Conservation (phyloP, 2,888 invertebrate genomes). For the Coleophora flavipennella region DNA sequence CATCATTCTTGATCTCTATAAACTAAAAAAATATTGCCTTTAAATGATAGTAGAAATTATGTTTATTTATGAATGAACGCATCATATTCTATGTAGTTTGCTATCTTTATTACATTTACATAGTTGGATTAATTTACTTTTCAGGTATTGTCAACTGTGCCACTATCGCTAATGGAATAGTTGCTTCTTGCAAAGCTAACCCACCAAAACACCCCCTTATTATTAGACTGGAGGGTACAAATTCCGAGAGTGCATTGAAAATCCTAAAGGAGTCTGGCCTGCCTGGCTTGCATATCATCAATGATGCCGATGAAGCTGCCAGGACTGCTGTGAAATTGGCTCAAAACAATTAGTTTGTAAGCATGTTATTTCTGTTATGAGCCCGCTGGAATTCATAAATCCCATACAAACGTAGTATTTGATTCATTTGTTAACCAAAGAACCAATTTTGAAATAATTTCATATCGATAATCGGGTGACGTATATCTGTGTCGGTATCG, state of each 20-base stretch:
- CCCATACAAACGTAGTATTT: no score
- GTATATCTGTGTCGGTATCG: no score
- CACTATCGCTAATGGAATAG: slow-evolving; percentile 96
- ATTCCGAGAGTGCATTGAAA: slow-evolving; percentile 86
- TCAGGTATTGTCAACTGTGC: slow-evolving; percentile 97
- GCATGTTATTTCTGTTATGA: no score
- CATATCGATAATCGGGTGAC: no score
- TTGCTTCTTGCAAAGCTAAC: slow-evolving; percentile 87
- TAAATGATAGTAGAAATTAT: no score
- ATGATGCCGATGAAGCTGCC: slow-evolving; percentile 94
- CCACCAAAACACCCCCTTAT: slow-evolving; percentile 90
- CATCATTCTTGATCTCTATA: no score
- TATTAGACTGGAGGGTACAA: slow-evolving; percentile 96
- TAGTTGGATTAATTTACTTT: neutral
- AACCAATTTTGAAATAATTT: no score
- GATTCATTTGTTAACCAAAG: no score
- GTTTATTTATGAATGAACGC: no score
- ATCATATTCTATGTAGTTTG: no score
- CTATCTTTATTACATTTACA: no score
- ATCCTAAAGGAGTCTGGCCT: slow-evolving; percentile 88
- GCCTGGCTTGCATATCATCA: slow-evolving; percentile 82
- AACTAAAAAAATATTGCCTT: neutral
- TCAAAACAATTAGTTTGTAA: neutral
- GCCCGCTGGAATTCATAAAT: no score
- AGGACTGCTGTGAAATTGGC: slow-evolving; percentile 81